Conservation (phyloP, 2,113 vertebrate species). For the Sander lucioperca region DNA sequence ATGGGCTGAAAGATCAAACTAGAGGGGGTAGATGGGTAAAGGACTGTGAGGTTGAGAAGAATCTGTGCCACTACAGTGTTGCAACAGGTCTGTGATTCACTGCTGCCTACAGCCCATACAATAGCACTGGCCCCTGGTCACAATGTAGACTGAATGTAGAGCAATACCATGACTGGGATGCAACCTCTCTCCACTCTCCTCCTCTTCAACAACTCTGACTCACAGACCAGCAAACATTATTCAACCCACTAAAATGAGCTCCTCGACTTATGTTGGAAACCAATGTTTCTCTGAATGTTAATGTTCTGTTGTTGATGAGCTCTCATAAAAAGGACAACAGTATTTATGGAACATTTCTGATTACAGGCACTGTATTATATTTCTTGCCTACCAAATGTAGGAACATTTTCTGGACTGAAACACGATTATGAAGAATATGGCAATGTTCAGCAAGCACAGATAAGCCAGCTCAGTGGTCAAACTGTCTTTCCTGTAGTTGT, state of each 20-base stretch:
- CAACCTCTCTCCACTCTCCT: conserved; percentile 75
- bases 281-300: conserved; percentile 31
- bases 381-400: neutral
- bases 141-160: conserved; percentile 71
- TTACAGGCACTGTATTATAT: neutral
- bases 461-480: conserved; percentile 7
- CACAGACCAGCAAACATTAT: conserved; percentile 69
- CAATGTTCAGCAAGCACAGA: neutral
- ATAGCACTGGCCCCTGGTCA: conserved; percentile 58
- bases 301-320: conserved; percentile 27
- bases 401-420: neutral
- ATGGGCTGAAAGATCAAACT: conserved; percentile 28
- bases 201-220: conserved; percentile 80
- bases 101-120: conserved; percentile 62
- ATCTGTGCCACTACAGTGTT: conserved; percentile 57
- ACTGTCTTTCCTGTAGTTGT: conserved; percentile 13
- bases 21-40: conserved; percentile 11
- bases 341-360: conserved; percentile 16
- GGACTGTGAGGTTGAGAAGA: neutral
- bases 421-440: neutral
- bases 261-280: conserved; percentile 41
- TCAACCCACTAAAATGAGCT: conserved; percentile 69
- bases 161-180: conserved; percentile 75
- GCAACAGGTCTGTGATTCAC: conserved; percentile 71
- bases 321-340: conserved; percentile 13